A percentile compares a stretch with the other conserved stretches of the same genome.
Conservation (phyloP, 2,797 vertebrate species). For the Galaxias olidus region DNA sequence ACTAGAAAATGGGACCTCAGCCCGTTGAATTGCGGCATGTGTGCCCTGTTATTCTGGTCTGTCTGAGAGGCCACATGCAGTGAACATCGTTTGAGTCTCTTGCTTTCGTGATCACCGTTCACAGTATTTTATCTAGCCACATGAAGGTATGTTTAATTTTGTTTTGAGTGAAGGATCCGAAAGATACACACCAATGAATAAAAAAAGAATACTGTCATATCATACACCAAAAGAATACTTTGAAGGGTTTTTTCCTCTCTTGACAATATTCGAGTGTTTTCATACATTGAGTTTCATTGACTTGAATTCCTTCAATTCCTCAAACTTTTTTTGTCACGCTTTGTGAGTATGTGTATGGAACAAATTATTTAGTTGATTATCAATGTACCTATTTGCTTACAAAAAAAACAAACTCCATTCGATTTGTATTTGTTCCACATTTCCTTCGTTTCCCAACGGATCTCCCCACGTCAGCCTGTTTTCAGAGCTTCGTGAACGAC, state of each 20-base stretch:
- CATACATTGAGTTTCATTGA: conserved; percentile 36
- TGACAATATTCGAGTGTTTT: conserved; percentile 7
- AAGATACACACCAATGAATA: too few relatives aligned
- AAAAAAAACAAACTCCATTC: conserved; percentile 59
- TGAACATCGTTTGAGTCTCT: too few relatives aligned
- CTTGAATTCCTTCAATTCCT: conserved; percentile 30
- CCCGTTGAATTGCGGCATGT: neutral
- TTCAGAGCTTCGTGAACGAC: conserved; percentile 60
- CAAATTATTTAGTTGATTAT: conserved; percentile 54
- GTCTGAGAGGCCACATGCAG: neutral
- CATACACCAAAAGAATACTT: too few relatives aligned
- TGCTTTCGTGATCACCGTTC: too few relatives aligned
- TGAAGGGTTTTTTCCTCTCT: conserved; percentile 1
- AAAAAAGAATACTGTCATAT: too few relatives aligned
- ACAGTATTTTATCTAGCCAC: too few relatives aligned
- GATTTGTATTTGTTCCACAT: conserved; percentile 53
- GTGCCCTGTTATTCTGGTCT: conserved; percentile 19
- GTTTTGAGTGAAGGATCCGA: too few relatives aligned
- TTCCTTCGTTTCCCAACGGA: conserved; percentile 60
- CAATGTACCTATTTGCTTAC: conserved; percentile 61
- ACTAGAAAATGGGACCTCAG: too few relatives aligned
- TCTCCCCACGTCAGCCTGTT: conserved; percentile 56
- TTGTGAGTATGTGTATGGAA: conserved; percentile 53
- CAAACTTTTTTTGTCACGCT: conserved; percentile 31
- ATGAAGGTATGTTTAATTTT: too few relatives aligned